These are phyloP conservation scores for Herminia tarsipennalis DNA, from an alignment of 2,888 invertebrate genomes.

Conservation along the genomic window DNA sequence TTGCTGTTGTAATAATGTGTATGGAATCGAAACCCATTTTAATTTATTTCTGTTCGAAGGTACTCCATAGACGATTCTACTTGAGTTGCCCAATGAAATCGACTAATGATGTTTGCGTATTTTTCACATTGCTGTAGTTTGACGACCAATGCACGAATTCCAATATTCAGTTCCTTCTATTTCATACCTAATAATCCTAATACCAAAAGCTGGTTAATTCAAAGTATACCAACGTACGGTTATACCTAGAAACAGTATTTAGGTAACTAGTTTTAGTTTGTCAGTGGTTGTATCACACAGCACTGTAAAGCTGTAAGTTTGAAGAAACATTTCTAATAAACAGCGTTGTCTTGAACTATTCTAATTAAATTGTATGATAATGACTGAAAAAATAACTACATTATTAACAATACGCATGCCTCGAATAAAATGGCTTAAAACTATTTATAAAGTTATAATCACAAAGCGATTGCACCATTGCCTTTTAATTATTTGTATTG, in stretches of 20 bases:
- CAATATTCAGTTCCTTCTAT: no score
- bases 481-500: conserved; percentile 43
- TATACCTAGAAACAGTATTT: neutral
- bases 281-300: conserved; percentile 11
- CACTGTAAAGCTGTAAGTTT: neutral
- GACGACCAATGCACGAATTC: no score
- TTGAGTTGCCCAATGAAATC: no score
- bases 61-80: no score
- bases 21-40: no score
- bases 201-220: no score
- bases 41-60: no score
- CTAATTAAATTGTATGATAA: conserved; percentile 31
- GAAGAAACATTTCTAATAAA: neutral
- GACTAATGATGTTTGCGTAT: no score
- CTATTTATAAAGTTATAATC: conserved; percentile 55
- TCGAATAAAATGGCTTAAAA: conserved; percentile 48
- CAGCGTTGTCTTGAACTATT: conserved; percentile 28
- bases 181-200: no score
- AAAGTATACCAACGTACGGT: no score
- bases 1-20: no score
- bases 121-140: no score
- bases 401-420: conserved; percentile 36
- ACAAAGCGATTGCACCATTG: conserved; percentile 65
- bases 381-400: conserved; percentile 41
- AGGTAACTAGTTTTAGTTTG: neutral